Evolutionary conservation across 2,888 invertebrate genomes (phyloP), one percentile per base, ranked within the genome.

Genomic region (Cataglyphis rosenhaueri): DNA sequence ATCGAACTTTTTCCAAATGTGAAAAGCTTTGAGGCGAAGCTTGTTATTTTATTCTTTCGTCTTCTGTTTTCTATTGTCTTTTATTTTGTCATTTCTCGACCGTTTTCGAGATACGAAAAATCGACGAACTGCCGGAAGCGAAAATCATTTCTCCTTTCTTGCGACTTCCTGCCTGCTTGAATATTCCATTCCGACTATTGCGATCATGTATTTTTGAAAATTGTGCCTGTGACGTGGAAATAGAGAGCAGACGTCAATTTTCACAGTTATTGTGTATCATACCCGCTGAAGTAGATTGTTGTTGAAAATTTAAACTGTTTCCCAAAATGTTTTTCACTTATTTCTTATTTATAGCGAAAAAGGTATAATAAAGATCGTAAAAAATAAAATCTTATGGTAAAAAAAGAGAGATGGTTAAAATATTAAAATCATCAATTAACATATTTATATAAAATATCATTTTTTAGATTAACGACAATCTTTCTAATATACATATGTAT

Each of bases 201-300:
- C 61, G 29, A 29, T 62, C 71, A 44, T 74, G 66, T 57, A 35
- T 29, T 62, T 68, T 71, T 85, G 21, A 70, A 78, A 84, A 59
- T 66, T 25, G 41, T 62, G 59, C 48, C 21, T 62, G 75, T 35
- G 32, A 38, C 32, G 25, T 64, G 74, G 55, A 82, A 84, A 59
- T 70, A 29, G 68, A 35, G 68, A 76, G 32, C 82, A 64, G 76
- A 85, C 82, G 64, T 71, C 74, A 62, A 82, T 73, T 83, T 81
- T 84, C 41, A 52, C 29, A 0, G 41, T 84, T 81, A 75, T 74
- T 81, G 73, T 29, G 21, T 57, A 66, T 76, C 21, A 25, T 35
- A 64, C 12, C 10, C 55, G 29, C 10, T 41, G n/a, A 6, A 3
- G 10, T 73, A 59, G n/a, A 41, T 25, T n/a, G 55, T 38, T 65